Percentiles rank a stretch among this genome's conserved stretches.
These are phyloP conservation scores for Phalanger gymnotis DNA, from an alignment of 2,797 vertebrate genomes.

Conservation along the genomic window DNA sequence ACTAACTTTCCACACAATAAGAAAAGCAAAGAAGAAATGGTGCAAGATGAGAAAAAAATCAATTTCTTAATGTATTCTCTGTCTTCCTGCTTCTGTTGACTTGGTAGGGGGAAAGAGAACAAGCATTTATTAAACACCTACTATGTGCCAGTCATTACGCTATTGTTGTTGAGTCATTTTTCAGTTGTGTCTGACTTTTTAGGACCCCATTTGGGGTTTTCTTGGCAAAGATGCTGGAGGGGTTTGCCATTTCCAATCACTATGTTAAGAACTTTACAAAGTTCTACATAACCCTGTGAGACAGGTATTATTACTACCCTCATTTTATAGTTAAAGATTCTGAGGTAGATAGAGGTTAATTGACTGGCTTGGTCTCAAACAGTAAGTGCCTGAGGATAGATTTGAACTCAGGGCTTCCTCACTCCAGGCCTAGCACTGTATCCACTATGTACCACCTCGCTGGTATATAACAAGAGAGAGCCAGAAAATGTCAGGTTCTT, in stretches of 20 bases:
- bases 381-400: neutral
- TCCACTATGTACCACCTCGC: neutral
- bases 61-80: neutral
- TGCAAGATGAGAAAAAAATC: neutral
- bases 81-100: neutral
- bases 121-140: neutral
- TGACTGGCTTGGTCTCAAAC: neutral
- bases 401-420: neutral
- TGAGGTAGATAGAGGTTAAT: neutral
- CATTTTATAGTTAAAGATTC: neutral
- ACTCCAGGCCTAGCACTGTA: neutral
- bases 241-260: neutral
- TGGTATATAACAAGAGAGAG: neutral
- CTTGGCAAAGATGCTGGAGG: neutral
- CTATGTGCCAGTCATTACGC: neutral
- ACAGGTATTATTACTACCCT: neutral
- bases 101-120: neutral
- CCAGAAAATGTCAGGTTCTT: constrained; percentile 53
- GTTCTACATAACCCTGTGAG: neutral
- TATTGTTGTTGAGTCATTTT: neutral
- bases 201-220: neutral
- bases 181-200: neutral
- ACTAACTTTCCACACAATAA: neutral
- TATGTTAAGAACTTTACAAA: neutral
- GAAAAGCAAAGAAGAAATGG: constrained; percentile 9